Evolutionary conservation across 2,113 vertebrate species (phyloP), one percentile per base, ranked within the genome.

Genomic region (Zosterops pallidus): DNA sequence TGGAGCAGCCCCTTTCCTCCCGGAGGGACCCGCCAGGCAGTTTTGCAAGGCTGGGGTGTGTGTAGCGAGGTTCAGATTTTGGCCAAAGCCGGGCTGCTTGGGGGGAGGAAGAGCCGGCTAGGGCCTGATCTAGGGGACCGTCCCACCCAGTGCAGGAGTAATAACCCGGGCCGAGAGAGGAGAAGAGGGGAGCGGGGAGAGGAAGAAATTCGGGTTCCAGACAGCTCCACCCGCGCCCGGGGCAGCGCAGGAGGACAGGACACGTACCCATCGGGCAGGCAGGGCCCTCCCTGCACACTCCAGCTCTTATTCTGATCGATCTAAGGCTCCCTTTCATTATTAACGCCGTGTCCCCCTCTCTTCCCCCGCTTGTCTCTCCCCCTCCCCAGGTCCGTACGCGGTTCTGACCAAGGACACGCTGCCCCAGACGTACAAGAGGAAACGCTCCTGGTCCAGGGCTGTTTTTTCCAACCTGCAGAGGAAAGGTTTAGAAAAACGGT

Each of bases 401-500:
- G 99, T 99, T 91, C 98, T 99, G 86, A 99, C 99, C 3, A 99
- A 99, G 98, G 99, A 99, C 98, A 99, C 99, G 1, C 98, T 99
- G 98, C 99, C 99, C 4, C 99, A 99, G 97, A 99, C 99, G 0
- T 99, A 99, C 98, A 99, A 99, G 96, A 98, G 99, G 91, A 99
- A 99, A 67, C 98, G 99, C 16, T 99, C 99, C 5, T 99, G 99
- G 99, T 99, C 99, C 15, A 97, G 99, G 56, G 99, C 99, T 1
- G 99, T 99, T 91, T 99, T 99, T 94, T 99, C 99, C 63, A 99
- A 99, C 90, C 98, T 99, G 72, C 99, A 99, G 97, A 98, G 99
- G 65, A 99, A 99, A 96, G 99, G 99, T 25, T 98, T 99, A 79
- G 99, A 99, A 97, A 99, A 99, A 82, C 98, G 99, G 39, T 99